Conservation (phyloP, 2,113 vertebrate genomes). For the Patagioenas fasciata region DNA sequence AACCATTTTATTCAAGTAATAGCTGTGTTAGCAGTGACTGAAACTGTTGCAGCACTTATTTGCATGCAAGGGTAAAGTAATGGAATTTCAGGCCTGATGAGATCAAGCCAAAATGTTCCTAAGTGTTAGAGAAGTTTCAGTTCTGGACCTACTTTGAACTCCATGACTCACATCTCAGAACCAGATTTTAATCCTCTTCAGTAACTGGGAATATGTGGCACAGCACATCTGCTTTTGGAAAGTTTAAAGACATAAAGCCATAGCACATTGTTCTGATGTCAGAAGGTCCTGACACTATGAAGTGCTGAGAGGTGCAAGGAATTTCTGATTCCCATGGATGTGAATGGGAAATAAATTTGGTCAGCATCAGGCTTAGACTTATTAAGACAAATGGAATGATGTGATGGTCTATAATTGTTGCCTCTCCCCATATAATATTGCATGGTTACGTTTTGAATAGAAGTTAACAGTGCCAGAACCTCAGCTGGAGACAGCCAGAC, state of each 20-base stretch:
- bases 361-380: neutral
- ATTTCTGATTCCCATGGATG: neutral
- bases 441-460: neutral
- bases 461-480: neutral
- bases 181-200: neutral
- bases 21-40: neutral
- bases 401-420: neutral
- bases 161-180: neutral
- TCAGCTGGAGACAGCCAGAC: neutral
- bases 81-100: conserved; percentile 15
- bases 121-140: conserved; percentile 24
- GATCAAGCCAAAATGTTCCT: conserved; percentile 2
- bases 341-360: neutral
- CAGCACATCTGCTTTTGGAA: neutral
- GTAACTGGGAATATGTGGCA: neutral
- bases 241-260: neutral
- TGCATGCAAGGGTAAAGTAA: neutral
- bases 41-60: conserved; percentile 1
- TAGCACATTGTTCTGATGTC: neutral
- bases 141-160: conserved; percentile 8
- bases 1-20: conserved; percentile 41
- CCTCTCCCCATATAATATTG: neutral
- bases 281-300: neutral
- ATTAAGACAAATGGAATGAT: neutral
- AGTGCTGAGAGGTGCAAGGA: neutral